A percentile compares a stretch with the other conserved stretches of the same genome.
Evolutionary conservation across 2,113 vertebrate genomes (phyloP).

Genomic region (Phaethon lepturus): DNA sequence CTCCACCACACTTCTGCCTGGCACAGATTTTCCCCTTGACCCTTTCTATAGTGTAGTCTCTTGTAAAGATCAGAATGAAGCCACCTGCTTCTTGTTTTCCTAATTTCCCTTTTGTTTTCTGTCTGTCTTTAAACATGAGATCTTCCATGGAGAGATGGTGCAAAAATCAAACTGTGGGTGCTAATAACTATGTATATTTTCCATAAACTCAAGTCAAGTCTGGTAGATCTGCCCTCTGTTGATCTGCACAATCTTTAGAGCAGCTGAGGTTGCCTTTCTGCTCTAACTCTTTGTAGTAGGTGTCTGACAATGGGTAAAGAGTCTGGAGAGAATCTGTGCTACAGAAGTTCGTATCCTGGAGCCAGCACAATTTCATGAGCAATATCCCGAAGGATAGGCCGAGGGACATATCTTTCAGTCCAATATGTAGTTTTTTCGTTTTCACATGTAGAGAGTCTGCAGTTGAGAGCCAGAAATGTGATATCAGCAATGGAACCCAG

Average conservation of each 20-base stretch:
- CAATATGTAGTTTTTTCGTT: neutral
- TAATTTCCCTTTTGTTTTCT: neutral
- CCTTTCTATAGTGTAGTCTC: neutral
- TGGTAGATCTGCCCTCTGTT: neutral
- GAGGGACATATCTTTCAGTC: slow-evolving; percentile 3
- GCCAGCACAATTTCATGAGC: neutral
- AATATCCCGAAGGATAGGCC: neutral
- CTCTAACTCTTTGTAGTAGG: neutral
- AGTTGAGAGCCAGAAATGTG: slow-evolving; percentile 20
- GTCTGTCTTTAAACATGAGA: neutral
- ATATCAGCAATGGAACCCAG: slow-evolving; percentile 19
- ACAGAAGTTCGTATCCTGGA: slow-evolving; percentile 12
- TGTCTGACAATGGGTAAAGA: neutral
- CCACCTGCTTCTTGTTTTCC: neutral
- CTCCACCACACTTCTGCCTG: neutral
- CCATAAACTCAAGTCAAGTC: neutral
- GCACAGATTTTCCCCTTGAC: neutral
- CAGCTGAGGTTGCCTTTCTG: neutral
- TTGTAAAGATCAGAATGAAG: neutral
- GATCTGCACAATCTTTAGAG: neutral
- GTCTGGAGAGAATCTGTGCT: neutral
- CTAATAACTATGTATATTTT: neutral
- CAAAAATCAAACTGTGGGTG: neutral
- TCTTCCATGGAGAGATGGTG: neutral
- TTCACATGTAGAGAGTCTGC: slow-evolving; percentile 14